Evolutionary conservation across 2,888 invertebrate genomes (phyloP).

Genomic region (Pardosa pseudoannulata): DNA sequence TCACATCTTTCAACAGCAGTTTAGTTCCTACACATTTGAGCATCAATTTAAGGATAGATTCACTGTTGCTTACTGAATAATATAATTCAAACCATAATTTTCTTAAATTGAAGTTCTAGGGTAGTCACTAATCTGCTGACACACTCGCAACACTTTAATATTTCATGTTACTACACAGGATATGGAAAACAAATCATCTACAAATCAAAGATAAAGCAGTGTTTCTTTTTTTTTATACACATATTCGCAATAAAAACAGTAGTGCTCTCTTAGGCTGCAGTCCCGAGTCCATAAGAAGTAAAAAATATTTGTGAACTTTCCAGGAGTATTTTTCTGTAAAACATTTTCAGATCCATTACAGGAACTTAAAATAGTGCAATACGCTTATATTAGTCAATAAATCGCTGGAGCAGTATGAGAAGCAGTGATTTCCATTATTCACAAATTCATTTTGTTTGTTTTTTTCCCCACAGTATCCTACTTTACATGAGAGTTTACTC

Average conservation of each 20-base stretch:
- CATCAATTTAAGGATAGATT: not conserved
- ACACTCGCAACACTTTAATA: not conserved
- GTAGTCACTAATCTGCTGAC: not conserved
- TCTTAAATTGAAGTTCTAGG: not conserved
- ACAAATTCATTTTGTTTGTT: too few species aligned
- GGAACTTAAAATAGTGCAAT: slow-evolving; percentile 9
- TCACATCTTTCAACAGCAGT: not conserved
- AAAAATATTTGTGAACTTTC: slow-evolving; percentile 15
- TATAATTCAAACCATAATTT: not conserved
- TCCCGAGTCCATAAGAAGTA: not conserved
- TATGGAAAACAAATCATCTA: slow-evolving; percentile 1
- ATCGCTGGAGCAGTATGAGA: not conserved
- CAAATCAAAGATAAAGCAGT: not conserved
- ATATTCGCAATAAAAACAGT: slow-evolving; percentile 11
- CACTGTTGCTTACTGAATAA: not conserved
- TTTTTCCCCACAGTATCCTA: too few species aligned
- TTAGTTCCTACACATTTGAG: not conserved
- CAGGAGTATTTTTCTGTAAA: not conserved
- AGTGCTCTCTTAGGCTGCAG: not conserved
- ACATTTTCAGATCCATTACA: slow-evolving; percentile 3
- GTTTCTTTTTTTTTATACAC: slow-evolving; percentile 1
- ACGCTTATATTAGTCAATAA: not conserved
- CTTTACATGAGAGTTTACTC: not conserved
- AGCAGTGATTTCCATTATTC: not conserved
- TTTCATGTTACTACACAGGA: not conserved